Percentiles rank a stretch among this genome's conserved stretches.
Conservation (phyloP, 2,113 vertebrate species). For the Tichodroma muraria region DNA sequence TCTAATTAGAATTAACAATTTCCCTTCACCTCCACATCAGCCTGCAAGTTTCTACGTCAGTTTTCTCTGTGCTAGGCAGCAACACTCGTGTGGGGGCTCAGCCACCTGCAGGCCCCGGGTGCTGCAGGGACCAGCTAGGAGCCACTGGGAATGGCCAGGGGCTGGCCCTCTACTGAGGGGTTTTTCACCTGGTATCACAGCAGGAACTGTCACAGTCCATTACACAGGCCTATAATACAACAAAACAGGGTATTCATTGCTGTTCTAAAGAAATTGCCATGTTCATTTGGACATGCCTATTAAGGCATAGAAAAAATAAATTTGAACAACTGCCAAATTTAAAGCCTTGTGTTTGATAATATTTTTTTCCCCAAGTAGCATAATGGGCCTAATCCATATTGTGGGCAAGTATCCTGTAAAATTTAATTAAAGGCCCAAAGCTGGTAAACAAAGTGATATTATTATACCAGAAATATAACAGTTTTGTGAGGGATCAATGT, state of each 20-base stretch:
- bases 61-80: not conserved
- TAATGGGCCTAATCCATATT: conserved; percentile 34
- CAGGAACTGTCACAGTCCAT: conserved; percentile 14
- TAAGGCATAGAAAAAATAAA: conserved; percentile 41
- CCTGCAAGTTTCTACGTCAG: not conserved
- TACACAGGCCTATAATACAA: not conserved
- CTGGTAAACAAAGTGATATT: not conserved
- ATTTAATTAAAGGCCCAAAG: conserved; percentile 39
- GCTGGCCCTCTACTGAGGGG: not conserved
- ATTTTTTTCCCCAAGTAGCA: not conserved
- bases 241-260: not conserved
- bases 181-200: conserved; percentile 16
- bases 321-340: conserved; percentile 26
- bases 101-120: not conserved
- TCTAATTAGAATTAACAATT: not conserved
- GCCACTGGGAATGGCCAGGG: not conserved
- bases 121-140: not conserved
- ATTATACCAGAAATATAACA: not conserved
- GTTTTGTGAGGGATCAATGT: not conserved
- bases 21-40: not conserved
- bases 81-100: not conserved
- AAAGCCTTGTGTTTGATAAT: conserved; percentile 1
- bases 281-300: conserved; percentile 30
- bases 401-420: conserved; percentile 30
- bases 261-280: not conserved